Percentiles rank a stretch among this genome's conserved stretches.
Evolutionary conservation across 2,113 vertebrate species (phyloP).

Genomic region (Hylia prasina): DNA sequence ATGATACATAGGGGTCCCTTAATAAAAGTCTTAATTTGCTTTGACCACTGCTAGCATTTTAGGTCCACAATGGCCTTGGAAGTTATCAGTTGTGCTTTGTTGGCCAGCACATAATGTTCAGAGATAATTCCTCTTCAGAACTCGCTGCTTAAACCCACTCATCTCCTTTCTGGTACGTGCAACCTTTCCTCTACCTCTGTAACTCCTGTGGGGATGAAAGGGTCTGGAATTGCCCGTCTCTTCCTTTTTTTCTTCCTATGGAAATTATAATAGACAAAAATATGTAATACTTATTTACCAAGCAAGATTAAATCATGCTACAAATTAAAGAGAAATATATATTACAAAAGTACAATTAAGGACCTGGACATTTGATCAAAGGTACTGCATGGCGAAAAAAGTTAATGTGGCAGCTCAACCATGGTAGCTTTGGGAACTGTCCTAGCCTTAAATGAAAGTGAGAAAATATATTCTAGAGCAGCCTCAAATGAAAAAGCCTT

Average conservation of each 20-base stretch:
- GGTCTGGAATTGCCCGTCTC: neutral
- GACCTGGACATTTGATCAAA: neutral
- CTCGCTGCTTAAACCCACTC: neutral
- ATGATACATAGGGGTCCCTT: constrained; percentile 11
- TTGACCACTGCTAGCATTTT: constrained; percentile 31
- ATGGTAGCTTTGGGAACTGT: neutral
- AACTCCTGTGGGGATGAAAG: neutral
- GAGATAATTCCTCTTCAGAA: constrained; percentile 13
- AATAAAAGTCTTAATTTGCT: constrained; percentile 54
- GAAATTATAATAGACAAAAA: neutral
- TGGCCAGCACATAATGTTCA: neutral
- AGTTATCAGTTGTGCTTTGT: constrained; percentile 21
- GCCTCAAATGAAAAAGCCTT: neutral
- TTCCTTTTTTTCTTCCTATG: neutral
- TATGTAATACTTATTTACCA: neutral
- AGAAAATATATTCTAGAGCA: neutral
- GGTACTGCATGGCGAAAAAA: neutral
- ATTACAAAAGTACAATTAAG: neutral
- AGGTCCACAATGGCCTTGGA: neutral
- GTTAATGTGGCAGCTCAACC: neutral
- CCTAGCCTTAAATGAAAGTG: neutral
- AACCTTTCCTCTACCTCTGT: neutral
- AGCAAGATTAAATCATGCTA: neutral
- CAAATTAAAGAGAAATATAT: neutral
- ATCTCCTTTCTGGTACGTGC: neutral